Base-by-base conservation (phyloP, 1,140 invertebrate species). In the Oryzaephilus surinamensis region DNA sequence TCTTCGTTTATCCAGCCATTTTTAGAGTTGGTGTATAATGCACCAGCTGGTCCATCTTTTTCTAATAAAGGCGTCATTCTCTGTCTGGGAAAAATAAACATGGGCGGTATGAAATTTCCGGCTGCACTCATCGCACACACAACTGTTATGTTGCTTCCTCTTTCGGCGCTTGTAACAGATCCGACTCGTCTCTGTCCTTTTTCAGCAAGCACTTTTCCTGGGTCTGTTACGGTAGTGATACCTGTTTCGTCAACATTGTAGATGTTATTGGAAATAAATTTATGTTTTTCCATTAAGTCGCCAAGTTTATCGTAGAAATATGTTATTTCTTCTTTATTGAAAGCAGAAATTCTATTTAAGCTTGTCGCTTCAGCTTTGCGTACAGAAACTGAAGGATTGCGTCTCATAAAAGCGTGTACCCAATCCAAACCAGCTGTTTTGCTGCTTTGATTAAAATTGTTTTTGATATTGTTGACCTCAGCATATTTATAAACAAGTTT, bases 221-320 rank as follows among this genome's bases (percentile, higher is more conserved):
- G 58, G 45, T 61, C 60, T 16, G 66, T 60, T 3, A 68, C 61
- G 8, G 53, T 60, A 2, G 47, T 60, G n/a, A 65, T 49, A 1
- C 64, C 65, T 28, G 58, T 66, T 49, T 69, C 64, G 49, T 65
- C 61, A 28, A 51, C 40, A 33, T 69, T 69, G 28, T 52, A 64
- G 17, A 67, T 63, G 32, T 54, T 48, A 11, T 45, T 34, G 11
- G 58, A 49, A 35, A 37, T 3, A 46, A 67, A 64, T 29, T 58
- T 49, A 38, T 58, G 48, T 27, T 54, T 44, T 32, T 41, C 44
- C 50, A 62, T 55, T 6, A 64, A 35, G 11, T 34, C 49, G 29
- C 58, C 35, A 12, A 61, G 37, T 32, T 57, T 58, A 4, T 45
- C 32, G 45, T 45, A 65, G 52, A 66, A 69, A 6, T 33, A 6